Base-by-base conservation (phyloP, 2,797 vertebrate species). In the Cirrhinus molitorella region DNA sequence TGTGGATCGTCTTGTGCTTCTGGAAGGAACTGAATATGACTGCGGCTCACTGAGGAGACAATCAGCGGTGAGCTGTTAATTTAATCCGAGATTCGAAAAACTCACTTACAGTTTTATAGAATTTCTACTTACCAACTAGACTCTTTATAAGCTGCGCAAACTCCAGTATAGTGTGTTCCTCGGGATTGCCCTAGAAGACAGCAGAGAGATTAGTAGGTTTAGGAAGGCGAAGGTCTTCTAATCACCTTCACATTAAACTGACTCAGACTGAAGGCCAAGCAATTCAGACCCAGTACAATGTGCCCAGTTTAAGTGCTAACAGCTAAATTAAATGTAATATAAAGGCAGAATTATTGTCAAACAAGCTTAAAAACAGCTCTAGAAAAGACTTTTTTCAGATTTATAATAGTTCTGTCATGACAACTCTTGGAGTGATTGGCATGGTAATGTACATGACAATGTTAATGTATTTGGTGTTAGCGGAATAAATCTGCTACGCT, bases 1-100 rank as follows among this genome's bases (percentile, higher is more conserved):
- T 98, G 98, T 34, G 98, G 98, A 90, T 99, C 98, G 85, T 99
- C 98, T 88, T 99, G 98, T 40, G 98, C 97, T 94, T 99, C 98
- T 0, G 98, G 97, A 43, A 99, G 97, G 94, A 98, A 99, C 92
- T 97, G 96, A 91, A 99, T 99, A 93, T 99, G 97, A 92, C 98
- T 99, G 51, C 91, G 95, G 81, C 98, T 99, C 84, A 97, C 98
- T 89, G 81, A 5, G 53, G 12, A 51, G n/a, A 7, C 5, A 77
- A 16, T 67, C 53, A 65, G 23, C 0, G 19, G 40, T 1, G 25
- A 12, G 71, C 47, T 23, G 16, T 86, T 83, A 17, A 75, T 31
- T 71, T 28, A 25, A 31, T 53, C 45, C 31, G 5, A 47, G 1
- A 77, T 66, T 75, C 8, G 23, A 19, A 40, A 12, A 59, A 3